Base-by-base conservation (phyloP, 2,888 invertebrate species). In the Parnassius apollo region DNA sequence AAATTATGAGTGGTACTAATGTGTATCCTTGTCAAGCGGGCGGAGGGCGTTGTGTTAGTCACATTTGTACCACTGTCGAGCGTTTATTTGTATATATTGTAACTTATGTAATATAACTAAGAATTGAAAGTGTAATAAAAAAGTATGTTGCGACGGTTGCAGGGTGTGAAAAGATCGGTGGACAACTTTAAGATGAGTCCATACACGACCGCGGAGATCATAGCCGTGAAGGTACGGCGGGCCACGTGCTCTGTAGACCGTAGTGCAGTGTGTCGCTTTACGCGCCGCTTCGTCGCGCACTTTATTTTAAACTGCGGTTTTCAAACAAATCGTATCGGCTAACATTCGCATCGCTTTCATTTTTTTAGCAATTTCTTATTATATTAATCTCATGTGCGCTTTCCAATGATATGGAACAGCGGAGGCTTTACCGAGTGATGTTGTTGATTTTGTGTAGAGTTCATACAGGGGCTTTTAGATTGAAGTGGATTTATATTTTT, bases 161-260 rank as follows among this genome's bases (percentile, higher is more conserved):
- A 96, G 97, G 97, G 97, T 81, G 95, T 98, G 93, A 98, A 98
- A 94, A 94, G 98, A 90, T 98, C 98, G 74, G 97, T 98, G 93
- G 90, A 92, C 90, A 88, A 96, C 97, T 87, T 94, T 97, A 89
- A 95, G 96, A 85, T 87, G 72, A 88, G 84, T 80, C 88, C 91
- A 62, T 89, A 91, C 87, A 88, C 88, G 69, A 88, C 88, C 93
- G 98, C 98, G 75, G 98, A 98, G 94, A 97, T 98, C 93, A 97
- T 98, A 88, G 98, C 98, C 87, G 96, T 98, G 79, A 98, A 98
- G 98, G 98, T 98, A 96, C 93, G 35, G 35, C 60, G 48, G 57
- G 53, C 49, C 52, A 75, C 35, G 50, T 54, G 67, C 25, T 9
- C 52, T 35, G 52, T 52, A 18, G 53, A 9, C 52, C 13, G 52